Conservation (phyloP, 2,888 invertebrate genomes). For the Drosophila ustulata region DNA sequence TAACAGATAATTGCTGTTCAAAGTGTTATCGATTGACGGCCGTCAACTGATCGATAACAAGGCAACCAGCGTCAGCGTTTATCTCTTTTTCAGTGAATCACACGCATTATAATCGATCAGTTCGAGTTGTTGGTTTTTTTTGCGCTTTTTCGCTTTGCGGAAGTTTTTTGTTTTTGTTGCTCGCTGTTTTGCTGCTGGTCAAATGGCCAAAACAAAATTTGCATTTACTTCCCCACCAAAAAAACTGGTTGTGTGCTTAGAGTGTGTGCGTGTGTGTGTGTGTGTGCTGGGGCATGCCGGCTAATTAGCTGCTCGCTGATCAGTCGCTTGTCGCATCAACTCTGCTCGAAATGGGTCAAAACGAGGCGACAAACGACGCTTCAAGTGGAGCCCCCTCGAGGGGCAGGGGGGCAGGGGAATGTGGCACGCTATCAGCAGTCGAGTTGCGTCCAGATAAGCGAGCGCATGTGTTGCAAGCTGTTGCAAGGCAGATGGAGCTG, state of each 20-base stretch:
- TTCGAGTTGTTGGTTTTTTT: not conserved
- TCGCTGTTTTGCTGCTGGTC: slow-evolving; percentile 7
- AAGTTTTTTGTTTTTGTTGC: slow-evolving; percentile 17
- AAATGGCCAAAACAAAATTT: slow-evolving; percentile 60
- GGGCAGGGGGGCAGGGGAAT: not conserved
- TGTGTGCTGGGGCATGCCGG: not conserved
- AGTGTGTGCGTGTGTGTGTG: no score
- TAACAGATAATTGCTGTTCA: no score
- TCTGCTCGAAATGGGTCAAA: slow-evolving; percentile 51
- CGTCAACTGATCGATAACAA: not conserved
- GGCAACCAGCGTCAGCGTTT: no score
- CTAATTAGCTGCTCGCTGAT: slow-evolving; percentile 39
- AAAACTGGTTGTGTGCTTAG: slow-evolving; percentile 42
- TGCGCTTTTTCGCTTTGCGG: slow-evolving; percentile 20
- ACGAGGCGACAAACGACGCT: slow-evolving; percentile 13
- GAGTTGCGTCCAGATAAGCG: slow-evolving; percentile 41
- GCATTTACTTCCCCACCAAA: slow-evolving; percentile 75
- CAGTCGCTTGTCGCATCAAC: slow-evolving; percentile 25
- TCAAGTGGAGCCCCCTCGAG: not conserved
- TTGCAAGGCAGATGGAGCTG: slow-evolving; percentile 46
- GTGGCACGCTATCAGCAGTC: slow-evolving; percentile 35
- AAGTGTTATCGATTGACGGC: no score
- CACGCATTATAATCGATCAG: slow-evolving; percentile 1
- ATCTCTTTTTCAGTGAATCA: not conserved
- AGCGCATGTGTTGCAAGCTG: slow-evolving; percentile 53